Conservation (phyloP, 2,888 invertebrate genomes). For the Petrolisthes manimaculis region DNA sequence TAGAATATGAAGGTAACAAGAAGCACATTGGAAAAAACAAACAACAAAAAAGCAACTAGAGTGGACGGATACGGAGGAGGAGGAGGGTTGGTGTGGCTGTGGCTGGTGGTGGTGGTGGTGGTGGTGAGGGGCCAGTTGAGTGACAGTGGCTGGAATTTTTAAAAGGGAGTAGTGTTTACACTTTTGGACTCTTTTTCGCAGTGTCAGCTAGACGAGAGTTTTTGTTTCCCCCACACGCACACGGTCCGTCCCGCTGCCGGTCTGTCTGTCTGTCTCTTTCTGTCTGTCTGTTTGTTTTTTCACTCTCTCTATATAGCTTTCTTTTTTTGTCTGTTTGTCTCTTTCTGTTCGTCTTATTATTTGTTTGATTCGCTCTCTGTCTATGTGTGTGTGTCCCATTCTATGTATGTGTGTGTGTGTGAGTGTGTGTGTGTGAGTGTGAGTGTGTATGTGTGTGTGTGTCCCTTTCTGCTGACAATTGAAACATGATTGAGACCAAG, state of each 20-base stretch:
- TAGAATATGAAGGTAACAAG: not conserved
- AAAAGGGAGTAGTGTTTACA: constrained; percentile 8
- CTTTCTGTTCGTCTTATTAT: not conserved
- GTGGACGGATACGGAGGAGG: too few relatives aligned
- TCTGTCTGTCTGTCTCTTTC: constrained; percentile 15
- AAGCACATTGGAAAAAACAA: not conserved
- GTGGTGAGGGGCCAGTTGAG: not conserved
- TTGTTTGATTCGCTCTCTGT: too few relatives aligned
- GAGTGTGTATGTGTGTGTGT: too few relatives aligned
- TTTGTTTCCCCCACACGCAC: not conserved
- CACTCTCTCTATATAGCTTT: constrained; percentile 1
- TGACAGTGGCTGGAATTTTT: constrained; percentile 12
- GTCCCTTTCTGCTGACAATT: too few relatives aligned
- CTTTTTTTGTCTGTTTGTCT: not conserved
- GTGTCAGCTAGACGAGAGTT: not conserved
- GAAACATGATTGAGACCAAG: too few relatives aligned
- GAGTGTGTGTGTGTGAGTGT: too few relatives aligned
- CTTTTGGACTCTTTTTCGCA: not conserved
- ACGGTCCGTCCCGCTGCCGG: not conserved
- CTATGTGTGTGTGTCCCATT: too few relatives aligned
- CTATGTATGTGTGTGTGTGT: too few relatives aligned
- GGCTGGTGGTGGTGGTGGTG: not conserved
- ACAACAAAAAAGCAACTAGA: not conserved
- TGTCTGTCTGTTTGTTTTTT: constrained; percentile 5
- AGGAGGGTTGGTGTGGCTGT: too few relatives aligned